A percentile compares a stretch with the other conserved stretches of the same genome.
Evolutionary conservation across 1,140 invertebrate genomes (phyloP).

Genomic region (Brachionus koreanus): DNA sequence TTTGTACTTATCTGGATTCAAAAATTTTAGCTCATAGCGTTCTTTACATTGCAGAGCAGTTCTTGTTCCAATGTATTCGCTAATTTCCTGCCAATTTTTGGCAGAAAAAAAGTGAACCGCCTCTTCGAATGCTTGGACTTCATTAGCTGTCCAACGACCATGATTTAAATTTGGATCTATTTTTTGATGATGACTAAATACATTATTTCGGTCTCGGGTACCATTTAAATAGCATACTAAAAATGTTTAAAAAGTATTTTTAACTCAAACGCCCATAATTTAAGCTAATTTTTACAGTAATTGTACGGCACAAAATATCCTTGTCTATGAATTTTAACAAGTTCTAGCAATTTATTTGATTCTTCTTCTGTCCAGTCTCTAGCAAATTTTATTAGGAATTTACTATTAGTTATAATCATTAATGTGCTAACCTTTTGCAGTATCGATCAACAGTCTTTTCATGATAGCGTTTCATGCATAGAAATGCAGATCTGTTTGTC

Average conservation of each 20-base stretch:
- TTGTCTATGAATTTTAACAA: background rate
- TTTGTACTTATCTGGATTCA: constrained; percentile 43
- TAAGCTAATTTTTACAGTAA: background rate
- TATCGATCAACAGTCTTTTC: constrained; percentile 42
- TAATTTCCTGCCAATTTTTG: constrained; percentile 43
- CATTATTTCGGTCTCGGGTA: constrained; percentile 9
- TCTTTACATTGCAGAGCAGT: constrained; percentile 40
- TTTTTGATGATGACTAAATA: constrained; percentile 24
- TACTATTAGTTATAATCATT: background rate
- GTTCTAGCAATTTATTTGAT: constrained; percentile 5
- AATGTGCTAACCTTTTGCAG: background rate
- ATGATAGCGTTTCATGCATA: constrained; percentile 43
- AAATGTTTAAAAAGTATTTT: background rate
- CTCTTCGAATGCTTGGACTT: constrained; percentile 39
- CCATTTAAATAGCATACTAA: constrained; percentile 39
- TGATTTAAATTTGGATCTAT: constrained; percentile 40
- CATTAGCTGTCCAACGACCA: constrained; percentile 16
- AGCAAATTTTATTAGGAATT: background rate
- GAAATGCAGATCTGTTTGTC: constrained; percentile 36
- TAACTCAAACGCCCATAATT: background rate
- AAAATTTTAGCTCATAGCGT: constrained; percentile 34
- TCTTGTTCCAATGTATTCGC: constrained; percentile 33
- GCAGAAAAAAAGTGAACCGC: background rate
- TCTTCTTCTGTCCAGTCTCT: constrained; percentile 44
- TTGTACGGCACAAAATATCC: constrained; percentile 30